Evolutionary conservation across 2,888 invertebrate species (phyloP), one percentile per base, ranked within the genome.

Genomic region (Cremastinae sp.): DNA sequence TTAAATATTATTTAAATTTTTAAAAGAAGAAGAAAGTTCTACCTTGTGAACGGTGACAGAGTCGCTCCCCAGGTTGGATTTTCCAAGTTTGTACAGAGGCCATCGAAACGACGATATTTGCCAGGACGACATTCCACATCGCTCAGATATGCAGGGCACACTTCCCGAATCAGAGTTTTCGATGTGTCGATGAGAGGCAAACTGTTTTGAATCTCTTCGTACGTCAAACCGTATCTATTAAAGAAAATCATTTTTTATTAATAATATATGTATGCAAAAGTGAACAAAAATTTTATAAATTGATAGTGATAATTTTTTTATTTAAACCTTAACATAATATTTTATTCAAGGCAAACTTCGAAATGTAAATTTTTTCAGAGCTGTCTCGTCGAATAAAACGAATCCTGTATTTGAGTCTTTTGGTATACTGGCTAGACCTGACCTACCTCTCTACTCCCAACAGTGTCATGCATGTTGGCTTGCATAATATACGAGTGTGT

Each of bases 21-120:
- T 22, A 5, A 5, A 28, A 5, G 49, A 47, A 47, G 18, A 16
- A 47, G 14, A 35, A 28, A 28, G 1, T 85, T 87, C 85, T 91
- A 93, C 93, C 97, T 94, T 82, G 95, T 94, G 91, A 97, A 97
- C 0, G 96, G 96, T 9, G 96, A 93, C 89, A 95, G 94, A 1
- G 94, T 93, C 10, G 97, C 94, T 0, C 97, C 97, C 97, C 97
- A 97, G 0, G 96, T 96, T 0, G 97, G 97, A 90, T 97, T 94
- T 77, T 95, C 93, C 83, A 97, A 90, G 88, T 97, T 97, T 82
- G 96, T 97, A 90, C 97, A 97, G 4, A 97, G 93, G 0, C 97
- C 97, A 87, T 97, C 97, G 82, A 94, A 93, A 20, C 97, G 92
- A 12, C 97, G 92, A 90, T 97, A 97, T 88, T 97, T 96, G 59